Evolutionary conservation across 2,797 vertebrate genomes (phyloP).

Genomic region (Sitta carolinensis): DNA sequence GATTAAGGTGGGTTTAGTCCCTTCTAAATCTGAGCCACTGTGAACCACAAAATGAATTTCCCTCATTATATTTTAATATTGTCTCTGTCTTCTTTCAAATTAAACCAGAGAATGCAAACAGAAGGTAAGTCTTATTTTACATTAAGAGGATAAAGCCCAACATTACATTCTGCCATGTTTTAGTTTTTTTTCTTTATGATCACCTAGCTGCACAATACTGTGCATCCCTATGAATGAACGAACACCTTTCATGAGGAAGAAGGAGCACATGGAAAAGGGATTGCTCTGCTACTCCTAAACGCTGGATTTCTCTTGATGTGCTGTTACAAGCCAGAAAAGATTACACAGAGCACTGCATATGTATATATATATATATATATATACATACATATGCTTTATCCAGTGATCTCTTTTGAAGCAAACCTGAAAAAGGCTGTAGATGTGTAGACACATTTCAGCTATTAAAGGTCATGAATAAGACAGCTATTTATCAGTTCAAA

Average conservation of each 20-base stretch:
- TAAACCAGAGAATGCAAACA: background rate
- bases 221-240: background rate
- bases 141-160: background rate
- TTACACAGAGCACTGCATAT: background rate
- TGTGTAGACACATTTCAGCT: background rate
- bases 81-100: background rate
- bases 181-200: background rate
- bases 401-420: background rate
- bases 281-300: background rate
- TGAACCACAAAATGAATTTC: background rate
- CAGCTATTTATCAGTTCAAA: conserved; percentile 25
- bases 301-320: background rate
- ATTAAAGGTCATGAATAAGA: background rate
- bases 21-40: background rate
- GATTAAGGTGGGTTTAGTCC: background rate
- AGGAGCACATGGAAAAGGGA: background rate
- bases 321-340: background rate
- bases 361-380: background rate
- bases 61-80: background rate
- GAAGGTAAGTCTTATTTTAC: background rate
- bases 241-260: background rate
- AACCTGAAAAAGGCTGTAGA: background rate
- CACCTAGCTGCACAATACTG: background rate
- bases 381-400: background rate
- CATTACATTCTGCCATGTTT: background rate